Evolutionary conservation across 2,797 vertebrate species (phyloP), one percentile per base, ranked within the genome.

Genomic region (Mallotus villosus): DNA sequence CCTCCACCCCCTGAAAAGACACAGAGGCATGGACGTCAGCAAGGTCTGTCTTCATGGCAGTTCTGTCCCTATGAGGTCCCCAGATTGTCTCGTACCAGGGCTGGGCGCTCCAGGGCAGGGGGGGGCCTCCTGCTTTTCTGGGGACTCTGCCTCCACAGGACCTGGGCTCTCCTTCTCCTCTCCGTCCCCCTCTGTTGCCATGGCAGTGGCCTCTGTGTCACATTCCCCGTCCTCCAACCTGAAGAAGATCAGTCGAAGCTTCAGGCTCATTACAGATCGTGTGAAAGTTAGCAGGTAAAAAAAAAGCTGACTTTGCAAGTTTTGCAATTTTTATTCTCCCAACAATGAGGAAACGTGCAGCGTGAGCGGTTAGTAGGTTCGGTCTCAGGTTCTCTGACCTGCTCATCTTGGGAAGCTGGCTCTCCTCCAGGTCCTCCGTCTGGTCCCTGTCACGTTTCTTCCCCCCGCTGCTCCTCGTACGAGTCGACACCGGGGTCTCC

Each of bases 391-490:
- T 0, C 67, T 68, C 32, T 73, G 41, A 85, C 85, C 85, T 87
- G 79, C 59, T 78, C 4, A 85, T 81, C 72, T 85, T 85, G 25
- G 68, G 67, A 22, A 78, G 79, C 21, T n/a, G 67, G 14, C 12
- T 72, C 34, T 87, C 73, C 4, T 22, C 24, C 0, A 5, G 11
- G 24, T 24, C 16, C 1, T 66, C 72, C 0, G 32, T 27, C 55
- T 83, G 81, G 8, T 81, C 84, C 1, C 81, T 72, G 11, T 34
- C 58, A 22, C 82, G 64, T 41, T 87, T 87, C 37, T 85, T 94
- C 29, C 91, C 63, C 27, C 91, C 63, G 78, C 85, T 81, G 63
- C 84, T 90, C 78, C 85, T 84, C n/a, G 84, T 87, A 67, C 87
- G 83, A 70, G 86, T 63, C 14, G 85, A 79, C 86, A 78, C 68